Evolutionary conservation across 2,797 vertebrate species (phyloP).

Genomic region (Alectoris magna): DNA sequence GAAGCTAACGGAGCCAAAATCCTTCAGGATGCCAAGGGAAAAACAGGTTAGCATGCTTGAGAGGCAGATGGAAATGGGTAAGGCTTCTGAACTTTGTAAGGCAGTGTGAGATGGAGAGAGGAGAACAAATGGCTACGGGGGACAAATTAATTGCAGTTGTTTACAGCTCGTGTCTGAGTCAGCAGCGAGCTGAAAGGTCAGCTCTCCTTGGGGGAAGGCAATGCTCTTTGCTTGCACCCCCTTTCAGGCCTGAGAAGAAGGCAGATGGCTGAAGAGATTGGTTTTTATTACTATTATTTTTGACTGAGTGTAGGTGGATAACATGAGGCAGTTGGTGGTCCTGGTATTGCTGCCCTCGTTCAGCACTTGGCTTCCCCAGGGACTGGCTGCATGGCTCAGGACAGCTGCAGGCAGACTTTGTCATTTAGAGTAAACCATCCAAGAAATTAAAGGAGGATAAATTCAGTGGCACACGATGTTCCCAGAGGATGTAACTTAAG

Average conservation of each 20-base stretch:
- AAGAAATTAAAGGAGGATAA: neutral
- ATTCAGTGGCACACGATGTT: neutral
- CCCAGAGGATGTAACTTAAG: neutral
- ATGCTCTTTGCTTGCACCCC: neutral
- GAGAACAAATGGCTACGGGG: neutral
- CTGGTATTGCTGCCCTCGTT: neutral
- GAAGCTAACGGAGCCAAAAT: neutral
- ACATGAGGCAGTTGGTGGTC: neutral
- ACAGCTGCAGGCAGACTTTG: neutral
- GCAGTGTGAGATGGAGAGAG: neutral
- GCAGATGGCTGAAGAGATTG: neutral
- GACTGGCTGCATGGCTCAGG: neutral
- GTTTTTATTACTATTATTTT: conserved; percentile 26
- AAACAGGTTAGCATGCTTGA: neutral
- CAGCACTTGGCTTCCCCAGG: neutral
- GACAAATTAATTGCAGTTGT: conserved; percentile 21
- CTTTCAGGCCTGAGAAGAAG: conserved; percentile 35
- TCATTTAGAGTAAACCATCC: neutral
- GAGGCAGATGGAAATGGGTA: neutral
- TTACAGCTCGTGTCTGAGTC: conserved; percentile 36
- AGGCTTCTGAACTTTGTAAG: neutral
- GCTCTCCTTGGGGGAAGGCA: neutral
- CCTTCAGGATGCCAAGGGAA: neutral
- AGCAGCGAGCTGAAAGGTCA: conserved; percentile 30
- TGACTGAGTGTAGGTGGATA: conserved; percentile 29